A percentile compares a stretch with the other conserved stretches of the same genome.
Evolutionary conservation across 2,113 vertebrate genomes (phyloP).

Genomic region (Hyla sarda): DNA sequence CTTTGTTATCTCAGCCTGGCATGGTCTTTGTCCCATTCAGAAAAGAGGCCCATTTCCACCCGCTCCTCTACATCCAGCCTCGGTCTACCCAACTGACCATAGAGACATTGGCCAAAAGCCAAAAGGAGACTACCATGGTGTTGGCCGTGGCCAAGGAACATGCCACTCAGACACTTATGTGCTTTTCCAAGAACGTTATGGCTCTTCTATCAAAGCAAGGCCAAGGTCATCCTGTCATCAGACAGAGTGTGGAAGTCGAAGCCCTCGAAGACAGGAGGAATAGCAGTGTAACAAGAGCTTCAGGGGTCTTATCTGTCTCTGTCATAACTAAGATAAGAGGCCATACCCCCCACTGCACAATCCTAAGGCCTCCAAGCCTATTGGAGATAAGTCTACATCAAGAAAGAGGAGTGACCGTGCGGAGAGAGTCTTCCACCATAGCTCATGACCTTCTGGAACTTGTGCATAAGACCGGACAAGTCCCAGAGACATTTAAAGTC

Average conservation of each 20-base stretch:
- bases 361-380: neutral
- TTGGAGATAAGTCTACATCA: neutral
- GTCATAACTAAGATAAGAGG: conserved; percentile 3
- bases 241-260: neutral
- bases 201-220: neutral
- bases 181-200: conserved; percentile 37
- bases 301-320: neutral
- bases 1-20: neutral
- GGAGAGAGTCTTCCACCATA: neutral
- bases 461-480: neutral
- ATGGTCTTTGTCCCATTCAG: neutral
- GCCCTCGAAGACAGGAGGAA: neutral
- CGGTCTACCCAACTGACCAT: neutral
- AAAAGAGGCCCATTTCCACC: neutral
- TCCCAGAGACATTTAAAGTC: neutral
- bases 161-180: neutral
- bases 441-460: neutral
- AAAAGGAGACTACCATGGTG: neutral
- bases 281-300: rapidly evolving
- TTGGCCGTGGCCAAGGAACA: conserved; percentile 2
- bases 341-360: neutral
- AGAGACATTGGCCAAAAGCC: neutral
- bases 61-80: conserved; percentile 49
- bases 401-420: neutral
- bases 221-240: neutral